Evolutionary conservation across 2,797 vertebrate species (phyloP).

Genomic region (Mustela erminea): DNA sequence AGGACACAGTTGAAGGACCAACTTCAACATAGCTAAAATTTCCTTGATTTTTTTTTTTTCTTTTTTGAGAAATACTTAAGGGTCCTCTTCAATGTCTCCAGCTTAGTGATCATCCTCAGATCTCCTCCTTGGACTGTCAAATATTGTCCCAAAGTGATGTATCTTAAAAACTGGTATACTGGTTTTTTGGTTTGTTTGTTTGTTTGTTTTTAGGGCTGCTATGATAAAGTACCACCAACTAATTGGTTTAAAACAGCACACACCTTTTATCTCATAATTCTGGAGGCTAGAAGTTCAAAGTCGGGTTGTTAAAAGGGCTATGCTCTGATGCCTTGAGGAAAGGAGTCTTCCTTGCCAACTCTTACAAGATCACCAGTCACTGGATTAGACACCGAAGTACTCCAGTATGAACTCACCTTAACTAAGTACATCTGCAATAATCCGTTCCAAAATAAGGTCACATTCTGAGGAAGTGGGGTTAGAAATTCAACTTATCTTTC

Average conservation of each 20-base stretch:
- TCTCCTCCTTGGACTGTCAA: background rate
- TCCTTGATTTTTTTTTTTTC: background rate
- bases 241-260: background rate
- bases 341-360: background rate
- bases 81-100: background rate
- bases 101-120: background rate
- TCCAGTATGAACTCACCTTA: background rate
- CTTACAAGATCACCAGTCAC: background rate
- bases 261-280: background rate
- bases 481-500: background rate
- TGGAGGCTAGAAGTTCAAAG: background rate
- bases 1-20: background rate
- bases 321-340: background rate
- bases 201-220: background rate
- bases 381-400: background rate
- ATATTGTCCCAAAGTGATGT: background rate
- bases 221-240: background rate
- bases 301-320: rapidly evolving
- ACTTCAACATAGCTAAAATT: background rate
- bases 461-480: background rate
- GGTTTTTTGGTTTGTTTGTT: background rate
- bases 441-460: background rate
- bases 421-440: background rate
- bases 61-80: constrained; percentile 26
- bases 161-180: background rate